Evolutionary conservation across 2,113 vertebrate genomes (phyloP).

Genomic region (Nycticryphes semicollaris): DNA sequence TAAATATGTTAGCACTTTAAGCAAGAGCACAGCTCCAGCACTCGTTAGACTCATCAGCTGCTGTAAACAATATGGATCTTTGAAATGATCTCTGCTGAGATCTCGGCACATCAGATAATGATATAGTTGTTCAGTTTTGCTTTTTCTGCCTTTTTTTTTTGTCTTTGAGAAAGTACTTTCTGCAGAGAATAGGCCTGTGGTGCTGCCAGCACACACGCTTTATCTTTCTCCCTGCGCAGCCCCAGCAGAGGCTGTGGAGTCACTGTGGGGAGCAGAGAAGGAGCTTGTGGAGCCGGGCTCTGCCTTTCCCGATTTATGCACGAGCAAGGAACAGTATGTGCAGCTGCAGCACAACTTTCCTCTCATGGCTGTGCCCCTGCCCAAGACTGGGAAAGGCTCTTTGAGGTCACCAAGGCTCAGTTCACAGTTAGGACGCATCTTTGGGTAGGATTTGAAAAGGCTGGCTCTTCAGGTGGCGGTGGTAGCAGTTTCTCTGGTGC

Average conservation of each 20-base stretch:
- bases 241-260: neutral
- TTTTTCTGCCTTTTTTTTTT: neutral
- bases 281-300: neutral
- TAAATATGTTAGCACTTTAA: conserved; percentile 43
- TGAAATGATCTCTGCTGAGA: conserved; percentile 54
- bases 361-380: neutral
- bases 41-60: conserved; percentile 65
- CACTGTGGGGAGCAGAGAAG: neutral
- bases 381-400: neutral
- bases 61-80: conserved; percentile 69
- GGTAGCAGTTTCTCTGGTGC: neutral
- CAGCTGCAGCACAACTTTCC: neutral
- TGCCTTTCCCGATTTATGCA: neutral
- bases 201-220: conserved; percentile 19
- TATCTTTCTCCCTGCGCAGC: neutral
- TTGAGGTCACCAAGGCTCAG: conserved; percentile 9
- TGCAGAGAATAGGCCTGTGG: neutral
- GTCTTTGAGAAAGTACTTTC: neutral
- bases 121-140: conserved; percentile 57
- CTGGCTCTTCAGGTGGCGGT: neutral
- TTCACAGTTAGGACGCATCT: neutral
- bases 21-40: conserved; percentile 33
- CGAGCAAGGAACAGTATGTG: neutral
- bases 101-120: conserved; percentile 45
- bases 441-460: neutral